Evolutionary conservation across 2,797 vertebrate species (phyloP), one percentile per base, ranked within the genome.

Genomic region (Tarsius wallacei): DNA sequence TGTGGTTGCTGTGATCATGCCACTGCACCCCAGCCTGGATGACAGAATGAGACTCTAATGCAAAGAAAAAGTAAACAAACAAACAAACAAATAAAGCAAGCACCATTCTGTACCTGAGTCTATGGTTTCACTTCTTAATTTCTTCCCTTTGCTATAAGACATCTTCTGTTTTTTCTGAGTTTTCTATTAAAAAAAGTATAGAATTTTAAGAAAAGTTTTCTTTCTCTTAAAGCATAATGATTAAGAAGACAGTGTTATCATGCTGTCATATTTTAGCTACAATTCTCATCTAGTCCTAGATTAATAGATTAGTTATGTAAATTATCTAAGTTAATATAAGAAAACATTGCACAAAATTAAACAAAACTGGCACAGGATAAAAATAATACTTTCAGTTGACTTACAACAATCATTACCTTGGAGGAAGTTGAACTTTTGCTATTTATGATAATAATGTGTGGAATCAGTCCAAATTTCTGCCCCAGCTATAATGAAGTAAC

Each of bases 71-170:
- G 42, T 42, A 42, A 42, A 42, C 5, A 42, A 42, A 42, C 42
- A 42, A 42, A 42, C 42, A 42, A 42, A 42, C 42, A 42, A 42
- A 42, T 5, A 5, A 42, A 42, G 42, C 42, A 87, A 84, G 17
- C 14, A 47, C 36, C 24, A 28, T 26, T 61, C 16, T 84, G 57
- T 97, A 98, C 97, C 97, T 70, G 96, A 36, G 31, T 96, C 81
- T 84, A 0, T 9, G 17, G 55, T n/a, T 49, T 80, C 0, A 12
- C 4, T 63, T 85, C 84, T 82, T 94, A 88, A 15, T 86, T 85
- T 96, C 87, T 96, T 96, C 77, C 22, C 93, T 95, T 87, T 96
- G 61, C 59, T 22, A 19, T 0, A 16, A 90, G 64, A 63, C 0
- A 1, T 17, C 63, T 53, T 73, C 59, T 14, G 11, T 64, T 89